Evolutionary conservation across 1,140 invertebrate genomes (phyloP), one percentile per base, ranked within the genome.

Genomic region (Contarinia nasturtii): DNA sequence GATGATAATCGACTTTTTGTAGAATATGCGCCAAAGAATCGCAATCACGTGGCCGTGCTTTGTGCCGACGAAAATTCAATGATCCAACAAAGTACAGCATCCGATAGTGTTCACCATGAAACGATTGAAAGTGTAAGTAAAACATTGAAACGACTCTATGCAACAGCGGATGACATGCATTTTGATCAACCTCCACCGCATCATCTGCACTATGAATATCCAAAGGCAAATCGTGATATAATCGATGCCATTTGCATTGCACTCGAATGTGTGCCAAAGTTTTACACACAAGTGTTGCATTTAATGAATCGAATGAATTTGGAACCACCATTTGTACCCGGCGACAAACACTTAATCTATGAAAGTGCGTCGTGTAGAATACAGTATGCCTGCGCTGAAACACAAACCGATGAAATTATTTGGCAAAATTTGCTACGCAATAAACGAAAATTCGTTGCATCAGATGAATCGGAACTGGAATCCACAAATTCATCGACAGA

Each of bases 271-370:
- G 76, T 86, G 54, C 80, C 80, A 41, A 75, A 78, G 53, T 86
- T 94, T 63, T 94, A 94, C 60, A 78, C 72, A 19, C 89, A 85
- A 72, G 81, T 86, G 7, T 59, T 94, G 44, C 89, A 95, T 71
- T 69, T 96, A 27, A 94, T 95, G 89, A 94, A 94, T 59, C 89
- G 83, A 68, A 92, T 96, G 88, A 87, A 83, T 64, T 60, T 94
- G 41, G 81, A 84, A 33, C 75, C 77, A 48, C 90, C 90, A n/a
- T 93, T 94, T 57, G 42, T 54, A 56, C 53, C 60, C 61, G 52
- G 46, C 52, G 51, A 50, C 56, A 57, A 53, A 59, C 47, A 11
- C 10, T 51, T 45, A 7, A 5, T 12, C n/a, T 43, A 12, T 18
- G n/a, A n/a, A 43, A 20, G 21, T 41, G 52, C 59, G 43, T 15